Evolutionary conservation across 2,888 invertebrate species (phyloP).

Genomic region (Lasioglossum oenotherae): DNA sequence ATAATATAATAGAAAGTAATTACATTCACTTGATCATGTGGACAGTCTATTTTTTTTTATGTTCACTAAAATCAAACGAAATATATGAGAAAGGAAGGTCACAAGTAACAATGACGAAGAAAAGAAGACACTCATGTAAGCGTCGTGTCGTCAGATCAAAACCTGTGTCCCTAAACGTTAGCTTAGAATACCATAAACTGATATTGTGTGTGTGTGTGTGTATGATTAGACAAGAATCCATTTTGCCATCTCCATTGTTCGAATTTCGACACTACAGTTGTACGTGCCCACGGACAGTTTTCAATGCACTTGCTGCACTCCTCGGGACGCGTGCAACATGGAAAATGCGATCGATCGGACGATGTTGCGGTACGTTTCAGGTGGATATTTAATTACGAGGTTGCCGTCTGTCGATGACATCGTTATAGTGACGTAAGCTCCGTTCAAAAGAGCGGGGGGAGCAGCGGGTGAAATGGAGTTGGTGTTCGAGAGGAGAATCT

Average conservation of each 20-base stretch:
- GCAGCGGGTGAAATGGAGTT: constrained; percentile 9
- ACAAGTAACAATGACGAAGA: too few relatives aligned
- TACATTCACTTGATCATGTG: too few relatives aligned
- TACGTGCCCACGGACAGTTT: neutral
- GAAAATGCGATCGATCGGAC: constrained; percentile 61
- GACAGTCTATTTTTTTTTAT: too few relatives aligned
- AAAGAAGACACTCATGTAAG: too few relatives aligned
- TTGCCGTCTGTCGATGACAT: constrained; percentile 71
- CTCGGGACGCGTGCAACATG: constrained; percentile 28
- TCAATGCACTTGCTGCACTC: constrained; percentile 25
- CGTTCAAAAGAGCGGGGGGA: constrained; percentile 24
- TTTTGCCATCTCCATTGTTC: neutral
- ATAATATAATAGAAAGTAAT: too few relatives aligned
- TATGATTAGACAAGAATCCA: constrained; percentile 1
- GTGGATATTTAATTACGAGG: constrained; percentile 69
- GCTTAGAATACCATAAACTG: neutral
- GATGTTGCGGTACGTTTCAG: constrained; percentile 35
- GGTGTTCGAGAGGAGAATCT: constrained; percentile 31
- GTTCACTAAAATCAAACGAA: too few relatives aligned
- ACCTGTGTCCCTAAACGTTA: neutral
- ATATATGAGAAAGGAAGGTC: too few relatives aligned
- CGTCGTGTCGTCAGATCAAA: too few relatives aligned
- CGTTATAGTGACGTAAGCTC: constrained; percentile 49
- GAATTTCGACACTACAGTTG: neutral
- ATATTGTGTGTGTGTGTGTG: too few relatives aligned